Evolutionary conservation across 2,888 invertebrate species (phyloP), one percentile per base, ranked within the genome.

Genomic region (Trachelus troglodyta): DNA sequence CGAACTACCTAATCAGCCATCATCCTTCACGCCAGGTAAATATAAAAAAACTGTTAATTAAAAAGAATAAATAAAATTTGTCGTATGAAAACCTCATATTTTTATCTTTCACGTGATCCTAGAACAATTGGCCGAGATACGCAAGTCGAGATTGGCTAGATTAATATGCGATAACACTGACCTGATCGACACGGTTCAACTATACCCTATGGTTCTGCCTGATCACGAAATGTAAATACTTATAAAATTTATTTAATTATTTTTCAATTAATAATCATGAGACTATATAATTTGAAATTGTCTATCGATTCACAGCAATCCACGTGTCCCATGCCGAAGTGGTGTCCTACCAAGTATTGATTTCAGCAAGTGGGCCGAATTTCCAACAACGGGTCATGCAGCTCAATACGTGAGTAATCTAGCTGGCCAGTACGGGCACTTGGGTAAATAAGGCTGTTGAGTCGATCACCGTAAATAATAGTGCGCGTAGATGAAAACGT

Each of bases 91-190:
- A 15, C 0, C 11, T 33, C 12, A 56, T 12, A 37, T 71, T 40
- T 31, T 75, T 69, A 34, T 35, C 33, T 35, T 30, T 9, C 30
- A 9, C 56, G 23, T 56, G 0, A 56, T 80, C 79, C 1, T 95
- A 83, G 97, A 97, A 87, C 98, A 98, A 92, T 92, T 98, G 69
- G 94, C 94, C 82, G 97, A 98, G 92, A 93, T 98, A 80, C 94
- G 96, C 74, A 97, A 98, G 92, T 93, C 95, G 0, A 94, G 96
- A 85, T 92, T 98, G 11, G 95, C 97, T 0, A 94, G 97, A 81
- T 92, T 98, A 76, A 96, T 98, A 85, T 98, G 98, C 90, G 98
- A 98, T 91, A 98, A 98, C 90, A 97, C 97, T 0, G 98, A 98
- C 90, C 94, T 97, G 83, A 97, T 98, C 83, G 97, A 98, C 89